phyloP scores from a whole-genome alignment of 2,797 vertebrate genomes.

The Cynopterus sphinx region DNA sequence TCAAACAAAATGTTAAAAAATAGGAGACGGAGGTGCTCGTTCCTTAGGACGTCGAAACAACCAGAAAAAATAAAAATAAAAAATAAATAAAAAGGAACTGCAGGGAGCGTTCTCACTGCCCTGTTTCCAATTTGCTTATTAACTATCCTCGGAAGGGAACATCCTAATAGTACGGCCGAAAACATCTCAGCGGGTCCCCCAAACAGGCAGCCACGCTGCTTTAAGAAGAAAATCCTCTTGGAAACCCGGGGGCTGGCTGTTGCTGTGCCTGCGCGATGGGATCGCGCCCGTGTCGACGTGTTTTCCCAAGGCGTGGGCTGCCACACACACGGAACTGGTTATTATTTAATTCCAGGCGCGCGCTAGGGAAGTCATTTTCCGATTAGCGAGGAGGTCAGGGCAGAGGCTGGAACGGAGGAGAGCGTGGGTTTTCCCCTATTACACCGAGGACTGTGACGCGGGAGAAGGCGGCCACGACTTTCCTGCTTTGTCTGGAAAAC shows the following conservation, averaged over 20 bases:
- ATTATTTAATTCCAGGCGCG: not conserved
- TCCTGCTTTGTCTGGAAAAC: not conserved
- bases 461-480: not conserved
- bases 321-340: not conserved
- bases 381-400: not conserved
- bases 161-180: not conserved
- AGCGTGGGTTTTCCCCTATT: not conserved
- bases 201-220: not conserved
- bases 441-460: not conserved
- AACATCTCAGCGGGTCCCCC: not conserved
- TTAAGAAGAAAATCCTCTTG: constrained; percentile 16
- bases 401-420: not conserved
- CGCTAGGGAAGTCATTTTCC: not conserved
- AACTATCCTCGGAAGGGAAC: constrained; percentile 20
- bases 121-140: not conserved
- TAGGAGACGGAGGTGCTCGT: not conserved
- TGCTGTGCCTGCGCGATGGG: not conserved
- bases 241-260: not conserved
- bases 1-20: not conserved
- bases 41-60: not conserved
- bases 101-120: not conserved
- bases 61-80: not conserved
- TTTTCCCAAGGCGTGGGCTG: not conserved
- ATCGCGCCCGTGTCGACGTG: not conserved
- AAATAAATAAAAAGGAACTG: too few species aligned